Base-by-base conservation (phyloP, 2,797 vertebrate genomes). In the Microctenopoma stevenorrisi region DNA sequence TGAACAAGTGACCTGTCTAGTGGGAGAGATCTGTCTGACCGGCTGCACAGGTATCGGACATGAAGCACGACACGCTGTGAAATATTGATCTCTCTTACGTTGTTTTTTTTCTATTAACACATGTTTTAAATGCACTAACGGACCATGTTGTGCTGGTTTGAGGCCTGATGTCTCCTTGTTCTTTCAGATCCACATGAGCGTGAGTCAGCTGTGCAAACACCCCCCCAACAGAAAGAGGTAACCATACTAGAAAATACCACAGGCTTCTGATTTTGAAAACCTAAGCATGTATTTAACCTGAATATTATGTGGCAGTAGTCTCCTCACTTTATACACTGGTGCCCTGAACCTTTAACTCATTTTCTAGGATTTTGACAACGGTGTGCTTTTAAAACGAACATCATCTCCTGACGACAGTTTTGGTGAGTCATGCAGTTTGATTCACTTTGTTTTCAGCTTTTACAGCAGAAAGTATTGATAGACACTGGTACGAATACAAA, bases 1-100 rank as follows among this genome's bases (percentile, higher is more conserved):
- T 7, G 78, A 84, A 44, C 72, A 83, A 44, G 66, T 76, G 43
- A 79, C 57, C 14, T 33, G 43, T 77, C 79, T 67, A 0, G 62
- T 82, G 1, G 49, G 44, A 57, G 63, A 74, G 11, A 64, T 59
- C 53, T 6, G 28, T 62, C 43, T 70, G 69, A 30, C 43, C 3
- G 82, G 78, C 4, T 59, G 49, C 10, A 48, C 1, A 83, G 83
- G 85, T 86, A 81, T 54, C 43, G 1, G 9, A 52, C 5, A 3
- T 9, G 5, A 52, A 35, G 14, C 18, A 14, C 12, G 2, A 4
- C 12, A 7, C 7, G 30, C 30, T 33, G 30, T 33, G 30, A 22
- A 22, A 22, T 22, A 22, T 22, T 30, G 3, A 6, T 30, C 30
- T 33, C 7, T 33, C 7, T 33, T 33, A 6, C 4, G 5, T 33